Evolutionary conservation across 2,888 invertebrate genomes (phyloP).

Genomic region (Cerastis rubricosa): DNA sequence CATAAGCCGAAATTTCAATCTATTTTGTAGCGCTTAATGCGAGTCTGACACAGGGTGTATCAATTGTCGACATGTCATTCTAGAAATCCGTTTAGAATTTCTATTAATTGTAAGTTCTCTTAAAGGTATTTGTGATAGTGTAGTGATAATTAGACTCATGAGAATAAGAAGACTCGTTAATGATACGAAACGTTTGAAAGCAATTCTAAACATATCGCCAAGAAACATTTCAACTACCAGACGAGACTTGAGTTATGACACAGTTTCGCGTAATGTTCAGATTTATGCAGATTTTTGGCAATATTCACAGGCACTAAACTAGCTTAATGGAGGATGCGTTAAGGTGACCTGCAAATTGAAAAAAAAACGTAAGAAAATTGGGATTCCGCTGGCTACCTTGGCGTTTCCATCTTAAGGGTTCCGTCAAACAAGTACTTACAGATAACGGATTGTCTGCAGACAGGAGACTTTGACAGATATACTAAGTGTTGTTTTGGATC

Average conservation of each 20-base stretch:
- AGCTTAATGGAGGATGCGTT: no score
- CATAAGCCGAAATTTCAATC: constrained; percentile 63
- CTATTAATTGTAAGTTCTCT: constrained; percentile 25
- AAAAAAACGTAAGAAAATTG: no score
- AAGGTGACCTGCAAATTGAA: no score
- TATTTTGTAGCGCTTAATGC: constrained; percentile 54
- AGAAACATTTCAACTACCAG: no score
- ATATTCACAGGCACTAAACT: background rate
- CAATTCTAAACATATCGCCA: background rate
- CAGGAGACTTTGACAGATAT: no score
- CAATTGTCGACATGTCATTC: constrained; percentile 34
- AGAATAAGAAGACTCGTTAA: background rate
- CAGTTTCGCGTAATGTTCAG: background rate
- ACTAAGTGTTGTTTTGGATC: no score
- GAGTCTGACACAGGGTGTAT: constrained; percentile 18
- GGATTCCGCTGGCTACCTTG: no score
- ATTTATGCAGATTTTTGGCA: background rate
- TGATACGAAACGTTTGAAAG: no score
- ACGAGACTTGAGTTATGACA: no score
- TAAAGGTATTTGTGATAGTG: constrained; percentile 23
- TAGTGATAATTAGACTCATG: background rate
- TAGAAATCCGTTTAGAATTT: constrained; percentile 32
- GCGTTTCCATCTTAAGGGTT: no score
- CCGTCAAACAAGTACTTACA: no score
- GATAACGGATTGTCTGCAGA: no score